A percentile compares a stretch with the other conserved stretches of the same genome.
Evolutionary conservation across 92 coral and sea anemone genomes (phyloP).

Genomic region (Actinostola sp.): DNA sequence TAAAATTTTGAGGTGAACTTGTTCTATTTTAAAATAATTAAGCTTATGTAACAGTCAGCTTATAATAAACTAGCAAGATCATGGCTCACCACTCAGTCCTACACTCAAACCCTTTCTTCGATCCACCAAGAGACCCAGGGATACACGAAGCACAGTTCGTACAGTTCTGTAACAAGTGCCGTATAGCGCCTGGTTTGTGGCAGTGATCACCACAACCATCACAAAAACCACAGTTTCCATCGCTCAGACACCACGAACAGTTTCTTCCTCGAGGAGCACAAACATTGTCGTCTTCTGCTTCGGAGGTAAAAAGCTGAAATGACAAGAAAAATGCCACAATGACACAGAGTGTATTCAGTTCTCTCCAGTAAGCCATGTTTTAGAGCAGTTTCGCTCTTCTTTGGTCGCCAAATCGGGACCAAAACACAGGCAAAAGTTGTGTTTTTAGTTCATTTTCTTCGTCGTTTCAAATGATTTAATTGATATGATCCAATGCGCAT

Average conservation of each 20-base stretch:
- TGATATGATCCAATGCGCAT: constrained; percentile 7
- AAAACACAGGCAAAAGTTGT: neutral
- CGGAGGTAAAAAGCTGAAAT: constrained; percentile 54
- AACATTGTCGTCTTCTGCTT: constrained; percentile 51
- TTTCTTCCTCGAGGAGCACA: constrained; percentile 87
- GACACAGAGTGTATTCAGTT: constrained; percentile 37
- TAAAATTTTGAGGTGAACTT: too few relatives aligned
- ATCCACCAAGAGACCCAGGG: constrained; percentile 95
- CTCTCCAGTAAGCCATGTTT: constrained; percentile 33
- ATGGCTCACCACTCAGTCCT: constrained; percentile 85
- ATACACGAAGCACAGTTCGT: constrained; percentile 95
- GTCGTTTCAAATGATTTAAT: neutral
- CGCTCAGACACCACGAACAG: constrained; percentile 94
- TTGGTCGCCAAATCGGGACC: neutral
- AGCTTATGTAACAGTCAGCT: too few relatives aligned
- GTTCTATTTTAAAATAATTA: too few relatives aligned
- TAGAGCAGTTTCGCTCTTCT: neutral
- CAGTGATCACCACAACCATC: constrained; percentile 96
- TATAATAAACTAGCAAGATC: neutral
- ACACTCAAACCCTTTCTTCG: constrained; percentile 88
- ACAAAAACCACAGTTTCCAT: constrained; percentile 98
- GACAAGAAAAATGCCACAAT: constrained; percentile 40
- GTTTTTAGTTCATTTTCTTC: neutral
- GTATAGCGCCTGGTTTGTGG: constrained; percentile 86
- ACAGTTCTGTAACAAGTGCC: constrained; percentile 86